These are phyloP conservation scores for Ranitomeya imitator DNA, from an alignment of 2,113 vertebrate species.

Conservation along the genomic window DNA sequence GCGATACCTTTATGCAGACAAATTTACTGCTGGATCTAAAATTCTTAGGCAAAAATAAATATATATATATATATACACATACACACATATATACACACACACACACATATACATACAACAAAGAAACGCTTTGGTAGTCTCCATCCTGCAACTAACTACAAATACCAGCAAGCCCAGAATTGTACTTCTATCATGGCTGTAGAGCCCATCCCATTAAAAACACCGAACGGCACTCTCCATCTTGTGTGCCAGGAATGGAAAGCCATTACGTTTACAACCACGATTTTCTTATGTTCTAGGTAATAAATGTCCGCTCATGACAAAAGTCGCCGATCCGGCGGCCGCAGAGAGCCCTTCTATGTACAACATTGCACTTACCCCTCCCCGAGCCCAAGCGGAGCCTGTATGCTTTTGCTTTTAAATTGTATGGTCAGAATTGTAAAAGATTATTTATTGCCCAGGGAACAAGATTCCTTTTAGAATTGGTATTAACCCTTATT, in stretches of 20 bases:
- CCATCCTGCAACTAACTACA: neutral
- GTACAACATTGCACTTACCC: conserved; percentile 51
- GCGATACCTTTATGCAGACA: too few species aligned
- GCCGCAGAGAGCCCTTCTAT: conserved; percentile 26
- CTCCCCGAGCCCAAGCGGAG: neutral
- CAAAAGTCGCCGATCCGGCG: conserved; percentile 29
- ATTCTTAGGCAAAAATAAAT: too few species aligned
- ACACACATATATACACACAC: too few species aligned
- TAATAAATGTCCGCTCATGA: conserved; percentile 1
- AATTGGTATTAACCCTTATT: neutral
- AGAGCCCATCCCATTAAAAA: neutral
- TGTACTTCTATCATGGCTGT: neutral
- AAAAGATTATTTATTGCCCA: conserved; percentile 47
- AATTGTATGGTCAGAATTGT: conserved; percentile 18
- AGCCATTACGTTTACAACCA: conserved; percentile 29
- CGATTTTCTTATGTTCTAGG: neutral
- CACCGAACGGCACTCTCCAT: neutral
- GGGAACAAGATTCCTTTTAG: conserved; percentile 8
- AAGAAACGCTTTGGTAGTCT: neutral
- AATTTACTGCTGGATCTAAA: too few species aligned
- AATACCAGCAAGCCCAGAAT: neutral
- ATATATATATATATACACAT: too few species aligned
- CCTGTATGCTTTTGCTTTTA: conserved; percentile 11
- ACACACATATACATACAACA: too few species aligned
- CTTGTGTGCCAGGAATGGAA: neutral